phyloP scores from a whole-genome alignment of 2,113 vertebrate species.

The Mionectes macconnelli region DNA sequence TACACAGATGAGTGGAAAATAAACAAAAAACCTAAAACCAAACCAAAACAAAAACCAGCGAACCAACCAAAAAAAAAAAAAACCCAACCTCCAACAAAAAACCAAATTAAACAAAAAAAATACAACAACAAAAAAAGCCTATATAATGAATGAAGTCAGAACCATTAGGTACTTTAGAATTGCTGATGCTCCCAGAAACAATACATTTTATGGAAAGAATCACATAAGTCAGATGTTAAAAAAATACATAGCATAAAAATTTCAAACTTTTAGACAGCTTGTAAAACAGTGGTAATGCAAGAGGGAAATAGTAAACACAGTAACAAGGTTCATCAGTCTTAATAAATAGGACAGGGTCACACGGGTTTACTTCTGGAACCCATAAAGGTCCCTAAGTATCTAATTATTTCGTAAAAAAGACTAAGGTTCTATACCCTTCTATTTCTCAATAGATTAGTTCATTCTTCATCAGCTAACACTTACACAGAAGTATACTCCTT shows the following conservation, averaged over 20 bases:
- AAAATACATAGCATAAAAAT: constrained; percentile 53
- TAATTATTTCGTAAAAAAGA: constrained; percentile 79
- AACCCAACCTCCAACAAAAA: not conserved
- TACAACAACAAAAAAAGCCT: not conserved
- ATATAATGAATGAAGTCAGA: constrained; percentile 42
- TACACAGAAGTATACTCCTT: constrained; percentile 55
- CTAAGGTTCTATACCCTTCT: constrained; percentile 52
- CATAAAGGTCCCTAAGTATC: constrained; percentile 74
- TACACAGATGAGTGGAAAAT: constrained; percentile 36
- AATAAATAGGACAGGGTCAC: constrained; percentile 72
- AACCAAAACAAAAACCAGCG: not conserved
- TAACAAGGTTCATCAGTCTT: constrained; percentile 71
- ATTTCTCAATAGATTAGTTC: constrained; percentile 54
- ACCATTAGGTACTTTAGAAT: constrained; percentile 57
- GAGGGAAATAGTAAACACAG: constrained; percentile 61
- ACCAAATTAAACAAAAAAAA: not conserved
- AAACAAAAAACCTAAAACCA: too few relatives aligned
- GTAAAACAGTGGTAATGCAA: constrained; percentile 66
- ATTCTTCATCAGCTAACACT: constrained; percentile 62
- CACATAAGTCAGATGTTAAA: constrained; percentile 59
- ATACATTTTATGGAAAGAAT: constrained; percentile 60
- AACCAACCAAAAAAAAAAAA: not conserved
- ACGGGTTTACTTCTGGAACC: constrained; percentile 68
- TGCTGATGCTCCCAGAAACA: constrained; percentile 56
- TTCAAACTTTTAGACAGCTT: constrained; percentile 68